These are phyloP conservation scores for Physella acuta DNA, from an alignment of 1,140 invertebrate genomes.

Conservation along the genomic window DNA sequence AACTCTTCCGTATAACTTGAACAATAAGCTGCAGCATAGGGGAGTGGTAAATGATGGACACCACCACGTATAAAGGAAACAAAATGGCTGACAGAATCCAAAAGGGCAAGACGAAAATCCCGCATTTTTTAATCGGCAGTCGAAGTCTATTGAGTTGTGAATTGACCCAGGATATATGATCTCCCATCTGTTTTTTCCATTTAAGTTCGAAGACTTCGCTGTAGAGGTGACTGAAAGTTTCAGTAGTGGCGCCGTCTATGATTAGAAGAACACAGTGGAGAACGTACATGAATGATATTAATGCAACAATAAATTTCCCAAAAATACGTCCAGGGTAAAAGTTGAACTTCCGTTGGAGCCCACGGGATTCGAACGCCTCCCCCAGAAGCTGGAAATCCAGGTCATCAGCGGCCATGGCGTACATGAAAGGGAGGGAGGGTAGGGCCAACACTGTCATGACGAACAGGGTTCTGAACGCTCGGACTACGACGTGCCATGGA, in stretches of 20 bases:
- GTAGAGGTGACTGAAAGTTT: constrained; percentile 15
- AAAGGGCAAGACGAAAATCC: background rate
- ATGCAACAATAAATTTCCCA: constrained; percentile 18
- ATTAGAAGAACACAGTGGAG: constrained; percentile 18
- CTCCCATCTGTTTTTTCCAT: background rate
- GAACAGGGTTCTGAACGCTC: constrained; percentile 15
- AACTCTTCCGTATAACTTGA: background rate
- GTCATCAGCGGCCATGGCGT: constrained; percentile 18
- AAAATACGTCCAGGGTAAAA: constrained; percentile 12
- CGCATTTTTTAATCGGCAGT: constrained; percentile 13
- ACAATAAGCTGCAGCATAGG: background rate
- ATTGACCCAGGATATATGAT: too few species aligned
- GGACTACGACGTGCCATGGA: constrained; percentile 13
- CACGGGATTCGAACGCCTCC: background rate
- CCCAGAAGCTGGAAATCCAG: constrained; percentile 23
- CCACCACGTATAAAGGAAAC: background rate
- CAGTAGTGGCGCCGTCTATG: constrained; percentile 22
- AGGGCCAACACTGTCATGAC: constrained; percentile 14
- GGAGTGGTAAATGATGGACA: background rate
- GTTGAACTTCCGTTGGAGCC: constrained; percentile 19
- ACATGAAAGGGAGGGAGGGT: constrained; percentile 22
- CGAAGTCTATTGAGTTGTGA: background rate
- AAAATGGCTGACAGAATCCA: background rate
- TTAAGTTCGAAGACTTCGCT: constrained; percentile 11
- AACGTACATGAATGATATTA: constrained; percentile 20